Conservation (phyloP, 2,888 invertebrate species). For the Nomada flava region DNA sequence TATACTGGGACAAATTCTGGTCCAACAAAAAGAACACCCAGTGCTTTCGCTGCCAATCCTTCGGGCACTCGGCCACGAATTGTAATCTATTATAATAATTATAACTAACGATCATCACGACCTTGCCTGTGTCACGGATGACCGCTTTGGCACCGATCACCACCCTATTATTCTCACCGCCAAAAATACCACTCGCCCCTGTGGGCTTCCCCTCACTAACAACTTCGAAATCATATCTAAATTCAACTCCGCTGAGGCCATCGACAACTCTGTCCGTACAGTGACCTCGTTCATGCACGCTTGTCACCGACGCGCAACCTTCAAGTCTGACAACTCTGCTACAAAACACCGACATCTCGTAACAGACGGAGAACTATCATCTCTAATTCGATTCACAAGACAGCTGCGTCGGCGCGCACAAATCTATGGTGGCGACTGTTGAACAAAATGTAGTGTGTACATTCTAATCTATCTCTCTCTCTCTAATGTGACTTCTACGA, state of each 20-base stretch:
- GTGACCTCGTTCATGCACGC: background rate
- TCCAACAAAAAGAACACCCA: no score
- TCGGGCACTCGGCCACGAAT: no score
- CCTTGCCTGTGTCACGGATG: background rate
- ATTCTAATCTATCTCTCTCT: no score
- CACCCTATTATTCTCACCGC: background rate
- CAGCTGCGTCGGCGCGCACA: background rate
- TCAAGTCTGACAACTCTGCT: background rate
- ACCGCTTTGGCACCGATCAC: background rate
- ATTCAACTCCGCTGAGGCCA: background rate
- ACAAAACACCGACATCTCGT: background rate
- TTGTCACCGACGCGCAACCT: no score
- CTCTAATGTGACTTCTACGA: no score
- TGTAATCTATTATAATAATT: background rate
- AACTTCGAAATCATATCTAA: background rate
- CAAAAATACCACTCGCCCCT: background rate
- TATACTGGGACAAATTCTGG: no score
- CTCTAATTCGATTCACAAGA: background rate
- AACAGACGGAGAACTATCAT: background rate
- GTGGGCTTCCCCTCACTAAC: background rate
- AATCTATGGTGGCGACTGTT: no score
- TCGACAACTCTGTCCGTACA: background rate
- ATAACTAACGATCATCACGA: background rate
- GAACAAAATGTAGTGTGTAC: no score
- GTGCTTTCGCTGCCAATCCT: no score